These are phyloP conservation scores for Rhagophthalmus giganteus DNA, from an alignment of 2,888 invertebrate species.

Conservation along the genomic window DNA sequence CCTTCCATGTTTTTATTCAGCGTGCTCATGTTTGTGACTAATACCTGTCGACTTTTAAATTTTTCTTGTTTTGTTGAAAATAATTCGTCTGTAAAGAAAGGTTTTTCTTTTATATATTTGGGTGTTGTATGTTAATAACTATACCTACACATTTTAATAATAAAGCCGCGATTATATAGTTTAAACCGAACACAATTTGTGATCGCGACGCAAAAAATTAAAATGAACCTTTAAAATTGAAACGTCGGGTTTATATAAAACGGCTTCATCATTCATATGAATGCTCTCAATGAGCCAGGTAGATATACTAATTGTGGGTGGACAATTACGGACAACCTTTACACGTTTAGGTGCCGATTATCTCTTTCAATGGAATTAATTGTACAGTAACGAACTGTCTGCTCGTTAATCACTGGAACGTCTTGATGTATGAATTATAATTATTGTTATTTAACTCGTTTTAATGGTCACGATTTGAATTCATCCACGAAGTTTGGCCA, in stretches of 20 bases:
- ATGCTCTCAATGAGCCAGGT: conserved; percentile 22
- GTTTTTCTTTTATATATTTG: conserved; percentile 5
- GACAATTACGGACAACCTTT: conserved; percentile 28
- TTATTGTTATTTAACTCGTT: conserved; percentile 3
- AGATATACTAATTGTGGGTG: conserved; percentile 27
- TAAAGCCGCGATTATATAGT: no score
- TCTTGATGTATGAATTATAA: conserved; percentile 15
- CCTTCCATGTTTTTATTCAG: conserved; percentile 45
- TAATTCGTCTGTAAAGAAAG: conserved; percentile 14
- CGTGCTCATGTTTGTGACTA: conserved; percentile 49
- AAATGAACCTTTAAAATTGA: no score
- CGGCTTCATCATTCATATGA: conserved; percentile 13
- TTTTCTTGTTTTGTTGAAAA: conserved; percentile 14
- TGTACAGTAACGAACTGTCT: conserved; percentile 32
- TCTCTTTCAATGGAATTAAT: conserved; percentile 26
- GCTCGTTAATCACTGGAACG: conserved; percentile 28
- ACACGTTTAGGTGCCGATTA: conserved; percentile 30
- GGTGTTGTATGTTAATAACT: no score
- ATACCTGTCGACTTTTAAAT: conserved; percentile 47
- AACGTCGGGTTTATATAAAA: no score
- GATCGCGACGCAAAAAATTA: no score
- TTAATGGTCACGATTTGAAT: conserved; percentile 7
- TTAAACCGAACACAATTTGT: no score
- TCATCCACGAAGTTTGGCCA: background rate
- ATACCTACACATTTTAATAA: no score